phyloP scores from a whole-genome alignment of 2,888 invertebrate genomes.

The Teinopalpus imperialis region DNA sequence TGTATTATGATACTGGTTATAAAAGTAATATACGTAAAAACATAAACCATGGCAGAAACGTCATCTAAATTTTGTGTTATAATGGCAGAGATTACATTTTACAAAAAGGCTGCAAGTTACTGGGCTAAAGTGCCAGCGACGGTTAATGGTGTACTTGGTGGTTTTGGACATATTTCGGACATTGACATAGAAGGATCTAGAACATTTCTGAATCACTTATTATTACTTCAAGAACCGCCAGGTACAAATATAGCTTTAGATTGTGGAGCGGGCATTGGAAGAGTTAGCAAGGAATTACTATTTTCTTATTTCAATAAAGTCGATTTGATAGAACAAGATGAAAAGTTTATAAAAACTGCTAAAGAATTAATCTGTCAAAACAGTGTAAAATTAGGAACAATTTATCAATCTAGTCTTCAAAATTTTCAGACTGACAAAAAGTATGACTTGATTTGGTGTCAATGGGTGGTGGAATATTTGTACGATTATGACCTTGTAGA shows the following conservation, averaged over 20 bases:
- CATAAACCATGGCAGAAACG: conserved; percentile 5
- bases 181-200: conserved; percentile 94
- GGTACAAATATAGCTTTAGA: conserved; percentile 88
- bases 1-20: no score
- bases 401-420: conserved; percentile 89
- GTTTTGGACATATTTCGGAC: conserved; percentile 92
- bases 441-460: conserved; percentile 98
- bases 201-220: conserved; percentile 84
- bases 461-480: conserved; percentile 96
- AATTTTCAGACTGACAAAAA: conserved; percentile 88
- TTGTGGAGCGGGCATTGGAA: conserved; percentile 98
- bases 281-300: conserved; percentile 93
- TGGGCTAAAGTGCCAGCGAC: conserved; percentile 95
- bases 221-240: conserved; percentile 70
- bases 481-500: conserved; percentile 90
- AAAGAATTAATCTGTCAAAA: conserved; percentile 67
- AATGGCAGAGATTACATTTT: conserved; percentile 75
- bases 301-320: conserved; percentile 90
- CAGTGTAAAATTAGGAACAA: conserved; percentile 83
- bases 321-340: conserved; percentile 96
- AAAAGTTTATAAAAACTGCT: conserved; percentile 89
- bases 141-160: conserved; percentile 96
- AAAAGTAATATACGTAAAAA: no score
- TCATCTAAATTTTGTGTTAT: conserved; percentile 18
- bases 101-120: conserved; percentile 89